Evolutionary conservation across 2,888 invertebrate genomes (phyloP), one percentile per base, ranked within the genome.

Genomic region (Ornithoptera priamus): DNA sequence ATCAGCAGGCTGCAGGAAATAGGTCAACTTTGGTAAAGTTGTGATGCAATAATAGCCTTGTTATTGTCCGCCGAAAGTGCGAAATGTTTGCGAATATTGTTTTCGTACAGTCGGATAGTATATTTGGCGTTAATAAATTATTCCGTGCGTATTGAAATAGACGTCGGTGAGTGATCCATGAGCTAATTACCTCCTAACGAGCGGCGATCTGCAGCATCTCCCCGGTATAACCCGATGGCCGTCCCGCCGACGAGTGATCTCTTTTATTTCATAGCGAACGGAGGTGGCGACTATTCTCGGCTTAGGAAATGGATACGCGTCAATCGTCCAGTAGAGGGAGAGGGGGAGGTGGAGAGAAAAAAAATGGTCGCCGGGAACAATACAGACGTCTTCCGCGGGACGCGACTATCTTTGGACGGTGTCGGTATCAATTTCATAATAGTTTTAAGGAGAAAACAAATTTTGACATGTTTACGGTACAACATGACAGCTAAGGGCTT

Each of bases 141-240:
- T 87, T 84, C 82, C 78, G 74, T 75, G 73, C 76, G 78, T 80
- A 84, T 90, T 84, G 79, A 87, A 89, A 90, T 86, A 88, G 87
- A 84, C 79, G 71, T 81, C 80, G 92, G 69, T 85, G 92, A 92
- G 83, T 86, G 92, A 92, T 89, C 85, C 81, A 78, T 85, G 86
- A 81, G 89, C 90, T 92, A 92, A 92, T 92, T 92, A 90, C 88
- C 85, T 85, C 82, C 91, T 92, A 92, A 92, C 89, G 92, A 92
- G 83, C 88, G 82, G 84, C 80, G 83, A 90, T 90, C 86, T 82
- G 85, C 88, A 85, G 84, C 89, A 88, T 89, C 85, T 84, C 80
- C 77, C 75, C 77, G 77, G 81, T 86, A 86, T 89, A 88, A 87
- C 81, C 84, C 85, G 86, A 89, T 87, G 89, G 83, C 76, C 82